Conservation (phyloP, 2,888 invertebrate genomes). For the Willowsia nigromaculata region DNA sequence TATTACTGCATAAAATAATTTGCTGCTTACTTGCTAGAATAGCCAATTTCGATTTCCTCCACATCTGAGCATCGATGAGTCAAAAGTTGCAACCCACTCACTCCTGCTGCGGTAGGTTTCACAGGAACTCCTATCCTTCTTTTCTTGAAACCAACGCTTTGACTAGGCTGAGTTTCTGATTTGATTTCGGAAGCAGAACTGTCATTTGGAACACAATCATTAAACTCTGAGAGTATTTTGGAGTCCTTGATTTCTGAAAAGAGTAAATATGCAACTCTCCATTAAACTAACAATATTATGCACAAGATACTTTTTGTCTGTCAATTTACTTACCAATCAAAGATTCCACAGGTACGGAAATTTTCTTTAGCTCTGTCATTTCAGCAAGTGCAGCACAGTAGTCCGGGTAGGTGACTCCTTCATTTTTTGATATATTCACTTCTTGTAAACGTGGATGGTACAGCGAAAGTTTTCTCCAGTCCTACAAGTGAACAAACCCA, state of each 20-base stretch:
- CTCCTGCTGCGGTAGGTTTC: conserved; percentile 43
- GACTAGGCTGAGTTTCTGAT: not conserved
- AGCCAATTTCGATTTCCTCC: conserved; percentile 76
- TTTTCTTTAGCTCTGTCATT: conserved; percentile 57
- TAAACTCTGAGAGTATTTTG: conserved; percentile 57
- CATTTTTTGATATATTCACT: conserved; percentile 67
- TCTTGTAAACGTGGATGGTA: conserved; percentile 72
- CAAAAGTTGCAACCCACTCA: conserved; percentile 72
- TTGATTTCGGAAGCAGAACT: not conserved
- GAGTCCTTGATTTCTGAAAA: conserved; percentile 73
- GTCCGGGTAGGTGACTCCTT: conserved; percentile 71
- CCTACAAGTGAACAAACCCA: conserved; percentile 50
- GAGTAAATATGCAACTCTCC: not conserved
- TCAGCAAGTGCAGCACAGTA: conserved; percentile 71
- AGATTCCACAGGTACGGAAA: conserved; percentile 73
- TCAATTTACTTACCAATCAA: conserved; percentile 67
- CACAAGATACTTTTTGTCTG: too few species aligned
- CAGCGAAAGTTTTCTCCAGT: conserved; percentile 74
- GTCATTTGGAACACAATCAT: conserved; percentile 25
- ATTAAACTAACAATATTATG: not conserved
- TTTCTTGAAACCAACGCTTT: conserved; percentile 55
- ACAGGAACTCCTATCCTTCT: conserved; percentile 50
- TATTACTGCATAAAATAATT: not conserved
- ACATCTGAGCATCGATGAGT: conserved; percentile 66
- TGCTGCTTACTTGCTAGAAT: conserved; percentile 65